Percentiles rank a stretch among this genome's conserved stretches.
Evolutionary conservation across 2,888 invertebrate species (phyloP).

Genomic region (Lasioglossum leucozonium): DNA sequence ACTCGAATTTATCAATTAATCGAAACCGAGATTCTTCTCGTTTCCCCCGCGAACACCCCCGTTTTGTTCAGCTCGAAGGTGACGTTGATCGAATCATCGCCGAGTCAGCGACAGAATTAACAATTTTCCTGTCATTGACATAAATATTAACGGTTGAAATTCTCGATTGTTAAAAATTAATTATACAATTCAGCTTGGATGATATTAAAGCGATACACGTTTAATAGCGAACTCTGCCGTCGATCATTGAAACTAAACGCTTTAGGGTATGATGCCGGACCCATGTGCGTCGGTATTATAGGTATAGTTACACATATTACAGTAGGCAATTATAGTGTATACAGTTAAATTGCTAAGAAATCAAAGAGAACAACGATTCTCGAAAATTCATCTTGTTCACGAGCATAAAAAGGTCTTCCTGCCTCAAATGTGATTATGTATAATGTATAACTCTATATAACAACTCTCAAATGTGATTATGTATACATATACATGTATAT

Average conservation of each 20-base stretch:
- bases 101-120: neutral
- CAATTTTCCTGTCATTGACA: neutral
- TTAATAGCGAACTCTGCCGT: conserved; percentile 62
- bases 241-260: conserved; percentile 50
- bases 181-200: neutral
- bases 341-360: neutral
- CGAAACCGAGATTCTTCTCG: neutral
- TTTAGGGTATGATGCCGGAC: conserved; percentile 23
- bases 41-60: neutral
- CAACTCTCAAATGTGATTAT: neutral
- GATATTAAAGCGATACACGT: neutral
- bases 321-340: neutral
- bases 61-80: neutral
- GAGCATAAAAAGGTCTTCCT: neutral
- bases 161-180: neutral
- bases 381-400: neutral
- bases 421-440: neutral
- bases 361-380: neutral
- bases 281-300: conserved; percentile 60
- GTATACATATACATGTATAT: too few species aligned
- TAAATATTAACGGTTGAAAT: neutral
- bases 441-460: too few species aligned
- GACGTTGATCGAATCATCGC: neutral
- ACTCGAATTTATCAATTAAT: too few species aligned
- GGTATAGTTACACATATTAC: too few species aligned